Conservation (phyloP, 2,113 vertebrate species). For the Macaca nemestrina region DNA sequence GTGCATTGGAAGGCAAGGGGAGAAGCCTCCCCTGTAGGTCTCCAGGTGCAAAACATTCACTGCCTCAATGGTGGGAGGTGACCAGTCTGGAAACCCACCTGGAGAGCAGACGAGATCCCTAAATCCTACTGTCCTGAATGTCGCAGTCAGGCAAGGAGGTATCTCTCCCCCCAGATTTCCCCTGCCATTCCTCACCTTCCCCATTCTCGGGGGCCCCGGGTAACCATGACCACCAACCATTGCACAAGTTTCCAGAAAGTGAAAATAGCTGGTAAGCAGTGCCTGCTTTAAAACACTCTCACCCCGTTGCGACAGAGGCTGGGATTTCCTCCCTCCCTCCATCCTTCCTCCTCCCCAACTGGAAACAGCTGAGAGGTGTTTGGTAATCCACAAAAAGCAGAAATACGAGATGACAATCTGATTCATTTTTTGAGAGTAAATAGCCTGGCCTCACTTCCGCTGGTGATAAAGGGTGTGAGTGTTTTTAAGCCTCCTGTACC, state of each 20-base stretch:
- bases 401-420: not conserved
- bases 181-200: not conserved
- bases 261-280: slow-evolving; percentile 73
- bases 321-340: slow-evolving; percentile 81
- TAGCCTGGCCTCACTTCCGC: slow-evolving; percentile 12
- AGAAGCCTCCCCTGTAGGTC: not conserved
- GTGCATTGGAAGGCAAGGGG: not conserved
- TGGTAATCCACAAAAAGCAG: slow-evolving; percentile 50
- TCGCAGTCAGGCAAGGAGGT: not conserved
- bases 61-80: not conserved
- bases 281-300: slow-evolving; percentile 80
- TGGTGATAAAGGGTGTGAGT: not conserved
- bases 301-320: slow-evolving; percentile 77
- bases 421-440: not conserved
- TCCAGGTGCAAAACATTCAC: not conserved
- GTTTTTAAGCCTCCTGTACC: accelerated
- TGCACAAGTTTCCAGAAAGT: slow-evolving; percentile 87
- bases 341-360: slow-evolving; percentile 71
- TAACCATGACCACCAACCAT: slow-evolving; percentile 58
- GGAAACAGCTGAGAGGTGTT: slow-evolving; percentile 69
- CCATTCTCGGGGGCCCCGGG: not conserved
- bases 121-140: not conserved
- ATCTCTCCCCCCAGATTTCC: not conserved
- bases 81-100: not conserved
- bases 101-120: not conserved